Base-by-base conservation (phyloP, 2,797 vertebrate species). In the Poecilia gillii region DNA sequence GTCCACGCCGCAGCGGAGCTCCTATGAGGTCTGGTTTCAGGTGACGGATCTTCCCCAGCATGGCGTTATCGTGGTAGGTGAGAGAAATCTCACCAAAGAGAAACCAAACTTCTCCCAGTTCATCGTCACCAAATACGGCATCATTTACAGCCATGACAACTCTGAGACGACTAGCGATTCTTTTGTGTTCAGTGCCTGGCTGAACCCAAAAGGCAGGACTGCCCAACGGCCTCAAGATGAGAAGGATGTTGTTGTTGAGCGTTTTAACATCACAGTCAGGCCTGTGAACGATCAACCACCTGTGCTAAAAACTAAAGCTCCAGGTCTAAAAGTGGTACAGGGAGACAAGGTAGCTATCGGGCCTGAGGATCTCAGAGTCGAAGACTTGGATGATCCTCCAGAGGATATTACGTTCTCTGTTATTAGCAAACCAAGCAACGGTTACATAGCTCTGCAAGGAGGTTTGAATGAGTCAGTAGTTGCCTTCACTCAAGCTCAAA, bases 101-200 rank as follows among this genome's bases (percentile, higher is more conserved):
- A 98, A 98, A 77, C 97, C 97, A 2, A 96, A 96, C 87, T 99
- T 99, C 86, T 98, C 97, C 45, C 98, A 99, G 9, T 96, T 95
- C 49, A 93, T 97, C 28, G 73, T 99, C 71, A 97, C 96, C 92
- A 97, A 96, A 87, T 97, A 97, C 82, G 97, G 97, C 75, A 95
- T 98, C 84, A 91, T 91, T 8, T 98, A 98, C 76, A 25, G 95
- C 62, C 98, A 98, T 0, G 96, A 99, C 94, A 91, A 97, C 94
- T 98, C 97, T 0, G 98, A 98, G 91, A 97, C 96, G 0, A 91
- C 91, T 33, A 75, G 1, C 0, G 98, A 99, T 90, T 92, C 79
- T 74, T 99, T 99, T 81, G 89, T 83, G 46, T 97, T 98, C 85
- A 95, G 94, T 3, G 87, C 95, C 25, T 99, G 97, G 97, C 84